Base-by-base conservation (phyloP, 2,113 vertebrate genomes). In the Lepus americanus region DNA sequence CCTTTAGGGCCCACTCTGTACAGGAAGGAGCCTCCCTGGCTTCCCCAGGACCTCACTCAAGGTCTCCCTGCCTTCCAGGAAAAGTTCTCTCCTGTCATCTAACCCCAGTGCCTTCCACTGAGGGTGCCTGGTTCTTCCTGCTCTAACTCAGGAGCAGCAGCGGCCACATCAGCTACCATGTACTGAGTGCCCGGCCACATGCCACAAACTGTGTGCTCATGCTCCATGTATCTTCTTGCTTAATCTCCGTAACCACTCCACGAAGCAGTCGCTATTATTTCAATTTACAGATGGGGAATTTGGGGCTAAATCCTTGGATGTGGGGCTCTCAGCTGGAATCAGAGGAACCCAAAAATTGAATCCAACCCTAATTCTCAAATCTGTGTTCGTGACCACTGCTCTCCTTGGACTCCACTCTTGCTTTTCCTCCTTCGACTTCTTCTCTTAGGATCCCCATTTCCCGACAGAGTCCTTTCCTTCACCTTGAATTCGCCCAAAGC, bases 141-240 rank as follows among this genome's bases (percentile, higher is more conserved):
- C 72, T 80, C 70, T n/a, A 81, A 89, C 14, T 87, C 61, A 33
- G n/a, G 14, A 59, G 36, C 16, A n/a, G 11, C 23, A 31, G 19
- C 10, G 22, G 44, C n/a, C 27, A 19, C 31, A n/a, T 9, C 53
- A 79, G 67, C 19, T 3, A 13, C 16, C 9, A 13, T 44, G 19
- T n/a, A 64, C 20, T 44, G n/a, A 25, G 22, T 59, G 33, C 19
- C 67, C 29, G 39, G 36, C 63, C 67, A 33, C 14, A 11, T 19
- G 13, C 29, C 17, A 11, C 10, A 36, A 13, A 0, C 49, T 33
- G 13, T 49, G 20, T 29, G 8, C 1, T 0, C 6, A 31, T 61
- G 51, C 36, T 89, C 51, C 69, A 9, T 12, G 6, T 36, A 20
- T 51, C 53, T 31, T 63, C 36, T 70, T 76, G 23, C 31, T 93